Conservation (phyloP, 2,888 invertebrate genomes). For the Drosophila melanosoma region DNA sequence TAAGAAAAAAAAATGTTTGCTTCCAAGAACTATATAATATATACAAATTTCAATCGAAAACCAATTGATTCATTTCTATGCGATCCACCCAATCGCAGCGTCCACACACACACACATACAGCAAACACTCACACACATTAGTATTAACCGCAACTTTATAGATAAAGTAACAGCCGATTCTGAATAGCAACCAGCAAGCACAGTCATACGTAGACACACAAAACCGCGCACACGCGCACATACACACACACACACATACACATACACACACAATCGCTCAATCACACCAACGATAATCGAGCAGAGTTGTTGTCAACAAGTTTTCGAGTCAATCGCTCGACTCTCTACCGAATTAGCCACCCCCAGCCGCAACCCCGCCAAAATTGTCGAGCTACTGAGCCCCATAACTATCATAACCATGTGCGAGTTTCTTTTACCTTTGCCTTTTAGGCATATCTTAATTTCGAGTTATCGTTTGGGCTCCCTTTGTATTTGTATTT, state of each 20-base stretch:
- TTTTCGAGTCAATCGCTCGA: slow-evolving; percentile 53
- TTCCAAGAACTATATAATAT: neutral
- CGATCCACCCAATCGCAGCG: slow-evolving; percentile 36
- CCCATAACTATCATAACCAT: slow-evolving; percentile 36
- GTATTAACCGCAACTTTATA: slow-evolving; percentile 57
- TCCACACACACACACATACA: slow-evolving; percentile 3
- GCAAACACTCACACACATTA: slow-evolving; percentile 7
- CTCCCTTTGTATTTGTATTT: slow-evolving; percentile 48
- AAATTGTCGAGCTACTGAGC: slow-evolving; percentile 24
- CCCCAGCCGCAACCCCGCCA: slow-evolving; percentile 34
- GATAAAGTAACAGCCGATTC: slow-evolving; percentile 79
- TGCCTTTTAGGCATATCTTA: slow-evolving; percentile 77
- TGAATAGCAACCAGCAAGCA: slow-evolving; percentile 45
- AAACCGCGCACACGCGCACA: neutral
- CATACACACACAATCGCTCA: slow-evolving; percentile 11
- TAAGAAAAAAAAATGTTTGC: neutral
- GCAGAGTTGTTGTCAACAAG: slow-evolving; percentile 78
- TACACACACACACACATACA: slow-evolving; percentile 18
- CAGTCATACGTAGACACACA: slow-evolving; percentile 19
- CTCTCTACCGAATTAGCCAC: slow-evolving; percentile 37
- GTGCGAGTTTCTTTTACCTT: slow-evolving; percentile 62
- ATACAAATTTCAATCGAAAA: neutral
- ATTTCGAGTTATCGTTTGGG: slow-evolving; percentile 67
- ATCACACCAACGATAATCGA: slow-evolving; percentile 50
- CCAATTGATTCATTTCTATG: slow-evolving; percentile 33